These are phyloP conservation scores for Drosophila helvetica DNA, from an alignment of 2,888 invertebrate genomes.

Conservation along the genomic window DNA sequence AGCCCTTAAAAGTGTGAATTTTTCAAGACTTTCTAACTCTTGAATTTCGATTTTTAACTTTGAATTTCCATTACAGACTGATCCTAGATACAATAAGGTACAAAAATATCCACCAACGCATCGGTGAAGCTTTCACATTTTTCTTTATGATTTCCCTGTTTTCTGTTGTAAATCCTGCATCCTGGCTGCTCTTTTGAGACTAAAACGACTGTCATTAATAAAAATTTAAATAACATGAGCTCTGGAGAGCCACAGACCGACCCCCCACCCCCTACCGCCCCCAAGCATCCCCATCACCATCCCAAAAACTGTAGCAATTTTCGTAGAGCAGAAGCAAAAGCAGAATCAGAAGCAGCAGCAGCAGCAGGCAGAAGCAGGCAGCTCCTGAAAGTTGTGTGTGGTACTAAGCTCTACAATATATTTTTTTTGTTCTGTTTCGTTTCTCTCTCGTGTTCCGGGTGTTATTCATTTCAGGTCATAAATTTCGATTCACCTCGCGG, in stretches of 20 bases:
- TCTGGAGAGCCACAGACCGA: conserved; percentile 17
- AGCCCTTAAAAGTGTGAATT: background rate
- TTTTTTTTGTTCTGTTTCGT: conserved; percentile 26
- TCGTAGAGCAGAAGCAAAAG: background rate
- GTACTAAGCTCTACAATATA: conserved; percentile 47
- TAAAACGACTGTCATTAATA: conserved; percentile 59
- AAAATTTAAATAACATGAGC: conserved; percentile 66
- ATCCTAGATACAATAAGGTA: background rate
- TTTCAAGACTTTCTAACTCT: background rate
- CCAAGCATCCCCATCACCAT: background rate
- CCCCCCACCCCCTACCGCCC: background rate
- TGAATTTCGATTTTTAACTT: background rate
- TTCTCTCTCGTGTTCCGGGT: conserved; percentile 19
- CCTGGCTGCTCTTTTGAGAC: conserved; percentile 34
- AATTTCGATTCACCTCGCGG: conserved; percentile 95
- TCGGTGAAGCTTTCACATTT: background rate
- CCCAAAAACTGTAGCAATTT: conserved; percentile 14
- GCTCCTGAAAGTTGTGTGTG: conserved; percentile 25
- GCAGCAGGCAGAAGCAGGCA: conserved; percentile 1
- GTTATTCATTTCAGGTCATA: conserved; percentile 86
- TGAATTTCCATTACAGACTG: background rate
- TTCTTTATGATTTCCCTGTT: conserved; percentile 6
- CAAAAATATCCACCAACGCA: background rate
- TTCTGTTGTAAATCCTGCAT: conserved; percentile 16
- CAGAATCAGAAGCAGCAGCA: background rate